A percentile compares a stretch with the other conserved stretches of the same genome.
These are phyloP conservation scores for Bursaphelenchus mucronatus DNA, from an alignment of 1,140 invertebrate genomes.

Conservation along the genomic window DNA sequence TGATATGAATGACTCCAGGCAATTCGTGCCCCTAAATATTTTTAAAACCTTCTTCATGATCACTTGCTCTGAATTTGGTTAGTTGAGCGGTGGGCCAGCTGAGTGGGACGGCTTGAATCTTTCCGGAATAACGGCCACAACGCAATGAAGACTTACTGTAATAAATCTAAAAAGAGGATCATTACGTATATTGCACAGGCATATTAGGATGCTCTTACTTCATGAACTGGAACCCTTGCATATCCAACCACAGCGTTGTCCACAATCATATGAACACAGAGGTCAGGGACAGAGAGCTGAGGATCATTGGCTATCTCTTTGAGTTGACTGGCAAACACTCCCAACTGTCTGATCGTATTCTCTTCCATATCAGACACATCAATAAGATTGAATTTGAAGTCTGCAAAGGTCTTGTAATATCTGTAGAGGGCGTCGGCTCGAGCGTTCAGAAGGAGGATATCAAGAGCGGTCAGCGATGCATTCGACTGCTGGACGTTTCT, in stretches of 20 bases:
- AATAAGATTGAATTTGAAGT: conserved; percentile 24
- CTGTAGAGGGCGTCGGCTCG: conserved; percentile 24
- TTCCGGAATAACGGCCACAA: conserved; percentile 30
- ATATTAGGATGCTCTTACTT: conserved; percentile 32
- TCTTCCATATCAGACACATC: conserved; percentile 26
- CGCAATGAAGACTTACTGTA: conserved; percentile 21
- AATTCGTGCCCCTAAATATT: conserved; percentile 37
- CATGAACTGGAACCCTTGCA: conserved; percentile 39
- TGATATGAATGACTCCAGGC: conserved; percentile 37
- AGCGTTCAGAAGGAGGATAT: conserved; percentile 29
- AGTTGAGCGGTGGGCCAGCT: conserved; percentile 37
- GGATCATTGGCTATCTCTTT: conserved; percentile 23
- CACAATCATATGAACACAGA: conserved; percentile 46
- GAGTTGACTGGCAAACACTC: conserved; percentile 5
- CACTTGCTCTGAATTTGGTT: conserved; percentile 11
- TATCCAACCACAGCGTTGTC: conserved; percentile 38
- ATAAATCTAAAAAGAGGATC: conserved; percentile 20
- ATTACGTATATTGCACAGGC: not conserved
- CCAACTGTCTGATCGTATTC: conserved; percentile 16
- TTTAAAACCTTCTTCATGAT: not conserved
- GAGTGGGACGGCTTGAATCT: conserved; percentile 36
- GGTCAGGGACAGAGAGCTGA: conserved; percentile 43
- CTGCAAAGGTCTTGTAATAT: conserved; percentile 23
- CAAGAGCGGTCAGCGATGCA: conserved; percentile 23
- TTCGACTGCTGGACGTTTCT: conserved; percentile 3